Evolutionary conservation across 2,888 invertebrate species (phyloP).

Genomic region (Plagiodera versicolora): DNA sequence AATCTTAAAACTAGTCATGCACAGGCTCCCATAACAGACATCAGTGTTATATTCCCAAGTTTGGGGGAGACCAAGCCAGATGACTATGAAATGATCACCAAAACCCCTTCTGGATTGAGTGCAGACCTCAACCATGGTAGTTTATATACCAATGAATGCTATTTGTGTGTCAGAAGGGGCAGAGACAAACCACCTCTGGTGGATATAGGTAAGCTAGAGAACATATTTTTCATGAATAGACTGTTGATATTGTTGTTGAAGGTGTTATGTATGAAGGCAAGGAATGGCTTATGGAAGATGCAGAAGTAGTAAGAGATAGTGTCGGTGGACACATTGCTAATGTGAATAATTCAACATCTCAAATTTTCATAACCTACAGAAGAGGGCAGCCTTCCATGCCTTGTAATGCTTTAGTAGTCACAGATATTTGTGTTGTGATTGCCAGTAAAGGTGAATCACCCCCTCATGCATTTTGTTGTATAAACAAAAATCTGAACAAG

Average conservation of each 20-base stretch:
- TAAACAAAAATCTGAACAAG: conserved; percentile 94
- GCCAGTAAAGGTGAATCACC: conserved; percentile 92
- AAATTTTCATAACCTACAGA: conserved; percentile 91
- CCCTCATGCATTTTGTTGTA: conserved; percentile 97
- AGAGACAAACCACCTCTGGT: conserved; percentile 95
- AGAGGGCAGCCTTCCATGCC: conserved; percentile 88
- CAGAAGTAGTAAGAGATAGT: conserved; percentile 85
- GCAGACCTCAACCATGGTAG: conserved; percentile 99
- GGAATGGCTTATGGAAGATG: conserved; percentile 92
- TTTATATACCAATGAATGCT: conserved; percentile 90
- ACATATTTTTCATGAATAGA: conserved; percentile 39
- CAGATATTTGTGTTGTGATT: conserved; percentile 94
- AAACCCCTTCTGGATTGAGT: conserved; percentile 82
- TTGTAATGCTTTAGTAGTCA: conserved; percentile 96
- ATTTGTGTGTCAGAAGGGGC: conserved; percentile 87
- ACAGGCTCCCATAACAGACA: conserved; percentile 94
- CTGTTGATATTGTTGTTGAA: conserved; percentile 45
- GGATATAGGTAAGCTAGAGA: conserved; percentile 89
- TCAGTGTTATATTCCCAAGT: conserved; percentile 87
- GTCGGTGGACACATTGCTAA: conserved; percentile 90
- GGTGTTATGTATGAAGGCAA: conserved; percentile 97
- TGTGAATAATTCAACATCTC: conserved; percentile 88
- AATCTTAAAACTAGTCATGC: conserved; percentile 80
- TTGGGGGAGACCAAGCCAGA: conserved; percentile 83
- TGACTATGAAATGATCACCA: conserved; percentile 71